Base-by-base conservation (phyloP, 2,113 vertebrate genomes). In the Chitala chitala region DNA sequence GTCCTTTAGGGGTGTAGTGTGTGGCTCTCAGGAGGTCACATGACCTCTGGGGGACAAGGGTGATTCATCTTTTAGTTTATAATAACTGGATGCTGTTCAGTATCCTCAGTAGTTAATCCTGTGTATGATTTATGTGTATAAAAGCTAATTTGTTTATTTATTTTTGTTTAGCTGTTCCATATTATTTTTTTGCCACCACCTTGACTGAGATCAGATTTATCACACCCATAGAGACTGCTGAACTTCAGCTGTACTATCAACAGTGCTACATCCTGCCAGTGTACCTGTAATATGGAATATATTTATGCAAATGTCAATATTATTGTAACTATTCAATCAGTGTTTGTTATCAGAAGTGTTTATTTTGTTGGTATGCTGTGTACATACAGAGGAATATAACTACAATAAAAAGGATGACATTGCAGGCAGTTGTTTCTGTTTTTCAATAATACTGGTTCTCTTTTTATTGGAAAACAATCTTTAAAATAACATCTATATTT, bases 221-320 rank as follows among this genome's bases (percentile, higher is more conserved):
- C 33, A 31, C 8, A n/a, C 24, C 17, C 58, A 61, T 6, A 59
- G 26, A 10, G 58, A 4, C 33, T 3, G 7, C 48, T 26, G 26
- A 33, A 24, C 26, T 42, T 15, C 40, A 66, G 64, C 40, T 12
- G 46, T 46, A 26, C 31, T 36, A n/a, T 15, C 46, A 53, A 9
- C 8, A 69, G 36, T 46, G 53, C 29, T 22, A 1, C 13, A n/a
- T 31, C 46, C 48, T 53, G 44, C 40, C 68, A 53, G 10, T 48
- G 8, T 53, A 69, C 48, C 17, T 24, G 29, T 53, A 69, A 51
- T n/a, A 36, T 10, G 26, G 46, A 51, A 51, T 26, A 46, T 42
- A 69, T 69, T 50, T 51, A 69, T 69, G 48, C 68, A 69, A 69
- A 53, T 69, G 68, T 69, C 48, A 53, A 69, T 69, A 51, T 69